A percentile compares a stretch with the other conserved stretches of the same genome.
Evolutionary conservation across 2,113 vertebrate genomes (phyloP).

Genomic region (Perognathus longimembris): DNA sequence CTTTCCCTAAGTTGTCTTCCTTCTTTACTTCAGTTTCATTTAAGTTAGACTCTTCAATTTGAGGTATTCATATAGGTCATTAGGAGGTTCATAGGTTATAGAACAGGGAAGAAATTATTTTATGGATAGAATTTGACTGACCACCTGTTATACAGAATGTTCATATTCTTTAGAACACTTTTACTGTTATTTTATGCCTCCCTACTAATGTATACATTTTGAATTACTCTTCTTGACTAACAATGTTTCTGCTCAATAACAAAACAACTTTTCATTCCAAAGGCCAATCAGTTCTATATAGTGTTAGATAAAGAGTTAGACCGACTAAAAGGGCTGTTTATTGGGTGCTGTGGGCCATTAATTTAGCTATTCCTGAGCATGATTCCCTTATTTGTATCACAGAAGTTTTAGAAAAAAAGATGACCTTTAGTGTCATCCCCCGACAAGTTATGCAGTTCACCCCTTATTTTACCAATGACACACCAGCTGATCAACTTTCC

Average conservation of each 20-base stretch:
- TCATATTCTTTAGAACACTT: slow-evolving; percentile 26
- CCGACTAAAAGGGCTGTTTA: background rate
- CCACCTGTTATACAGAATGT: slow-evolving; percentile 12
- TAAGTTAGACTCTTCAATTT: slow-evolving; percentile 57
- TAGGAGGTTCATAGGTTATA: slow-evolving; percentile 17
- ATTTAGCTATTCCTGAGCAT: background rate
- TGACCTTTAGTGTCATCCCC: background rate
- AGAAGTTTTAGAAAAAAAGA: background rate
- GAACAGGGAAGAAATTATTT: slow-evolving; percentile 41
- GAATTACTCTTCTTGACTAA: slow-evolving; percentile 47
- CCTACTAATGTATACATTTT: slow-evolving; percentile 11
- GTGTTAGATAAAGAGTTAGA: slow-evolving; percentile 7
- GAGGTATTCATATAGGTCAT: slow-evolving; percentile 7
- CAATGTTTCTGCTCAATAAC: background rate
- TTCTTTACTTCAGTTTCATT: slow-evolving; percentile 58
- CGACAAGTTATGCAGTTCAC: background rate
- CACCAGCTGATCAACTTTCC: background rate
- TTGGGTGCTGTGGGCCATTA: slow-evolving; percentile 9
- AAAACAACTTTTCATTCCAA: background rate
- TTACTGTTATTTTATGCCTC: slow-evolving; percentile 4
- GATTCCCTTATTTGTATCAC: background rate
- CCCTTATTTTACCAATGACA: background rate
- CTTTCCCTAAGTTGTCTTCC: slow-evolving; percentile 3
- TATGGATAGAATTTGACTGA: background rate
- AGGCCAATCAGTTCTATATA: background rate